Percentiles rank a stretch among this genome's conserved stretches.
Evolutionary conservation across 2,113 vertebrate genomes (phyloP).

Genomic region (Dasyurus viverrinus): DNA sequence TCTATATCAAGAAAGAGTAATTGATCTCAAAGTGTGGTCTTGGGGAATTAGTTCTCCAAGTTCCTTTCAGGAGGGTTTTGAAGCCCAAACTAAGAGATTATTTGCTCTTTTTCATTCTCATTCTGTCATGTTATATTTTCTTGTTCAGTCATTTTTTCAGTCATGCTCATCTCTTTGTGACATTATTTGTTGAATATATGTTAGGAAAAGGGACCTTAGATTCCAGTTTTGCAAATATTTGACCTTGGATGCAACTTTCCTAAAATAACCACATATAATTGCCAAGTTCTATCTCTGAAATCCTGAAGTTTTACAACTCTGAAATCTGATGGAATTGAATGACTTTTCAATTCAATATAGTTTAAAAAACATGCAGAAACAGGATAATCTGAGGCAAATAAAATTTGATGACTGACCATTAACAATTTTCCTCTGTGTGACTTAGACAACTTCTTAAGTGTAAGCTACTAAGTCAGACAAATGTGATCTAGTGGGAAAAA

Average conservation of each 20-base stretch:
- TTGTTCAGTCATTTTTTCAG: neutral
- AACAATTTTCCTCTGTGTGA: neutral
- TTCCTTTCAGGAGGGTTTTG: neutral
- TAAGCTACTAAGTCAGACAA: neutral
- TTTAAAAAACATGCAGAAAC: neutral
- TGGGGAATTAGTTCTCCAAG: neutral
- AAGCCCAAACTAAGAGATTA: neutral
- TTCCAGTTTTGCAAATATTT: neutral
- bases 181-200: neutral
- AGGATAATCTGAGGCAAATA: neutral
- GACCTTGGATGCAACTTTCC: neutral
- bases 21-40: neutral
- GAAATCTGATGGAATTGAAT: neutral
- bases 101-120: neutral
- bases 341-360: neutral
- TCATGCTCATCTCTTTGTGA: neutral
- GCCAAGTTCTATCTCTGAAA: neutral
- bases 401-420: neutral
- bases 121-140: neutral
- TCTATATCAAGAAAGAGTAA: neutral
- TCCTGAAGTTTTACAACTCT: neutral
- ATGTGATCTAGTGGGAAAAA: neutral
- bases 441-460: neutral
- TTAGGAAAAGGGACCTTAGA: neutral
- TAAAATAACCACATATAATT: neutral